Percentiles rank a stretch among this genome's conserved stretches.
phyloP scores from a whole-genome alignment of 1,140 invertebrate genomes.

The Whitmania pigra region DNA sequence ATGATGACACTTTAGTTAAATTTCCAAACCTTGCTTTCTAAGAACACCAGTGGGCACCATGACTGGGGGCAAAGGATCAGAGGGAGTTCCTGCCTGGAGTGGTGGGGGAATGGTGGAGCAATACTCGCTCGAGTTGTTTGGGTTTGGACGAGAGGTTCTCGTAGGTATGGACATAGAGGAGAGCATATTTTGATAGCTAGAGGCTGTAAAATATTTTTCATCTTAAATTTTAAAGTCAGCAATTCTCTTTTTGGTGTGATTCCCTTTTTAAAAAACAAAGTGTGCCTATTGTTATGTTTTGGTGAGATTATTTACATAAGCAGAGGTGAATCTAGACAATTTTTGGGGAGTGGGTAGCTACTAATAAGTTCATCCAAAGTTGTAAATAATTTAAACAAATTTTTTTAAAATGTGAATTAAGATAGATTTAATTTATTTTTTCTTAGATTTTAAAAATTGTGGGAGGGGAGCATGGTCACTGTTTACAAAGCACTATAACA shows the following conservation, averaged over 20 bases:
- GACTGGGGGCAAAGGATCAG: constrained; percentile 55
- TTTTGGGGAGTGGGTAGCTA: too few species aligned
- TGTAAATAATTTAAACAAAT: too few species aligned
- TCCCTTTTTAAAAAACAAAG: too few species aligned
- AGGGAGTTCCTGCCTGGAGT: constrained; percentile 51
- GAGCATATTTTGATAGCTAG: not conserved
- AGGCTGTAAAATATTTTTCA: not conserved
- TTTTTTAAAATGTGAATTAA: too few species aligned
- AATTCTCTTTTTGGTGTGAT: not conserved
- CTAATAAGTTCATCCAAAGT: too few species aligned
- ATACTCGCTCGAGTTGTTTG: constrained; percentile 79
- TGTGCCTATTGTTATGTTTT: not conserved
- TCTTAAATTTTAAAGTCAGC: not conserved
- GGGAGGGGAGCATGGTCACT: too few species aligned
- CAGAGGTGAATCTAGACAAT: too few species aligned
- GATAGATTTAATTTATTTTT: too few species aligned
- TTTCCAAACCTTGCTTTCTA: constrained; percentile 34
- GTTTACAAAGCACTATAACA: too few species aligned
- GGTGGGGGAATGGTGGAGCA: constrained; percentile 70
- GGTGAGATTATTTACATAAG: not conserved
- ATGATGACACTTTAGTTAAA: not conserved
- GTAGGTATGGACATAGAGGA: not conserved
- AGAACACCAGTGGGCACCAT: constrained; percentile 74
- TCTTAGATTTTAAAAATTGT: too few species aligned
- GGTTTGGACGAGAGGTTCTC: constrained; percentile 52